These are phyloP conservation scores for Leucophenga maculata DNA, from an alignment of 2,888 invertebrate genomes.

Conservation along the genomic window DNA sequence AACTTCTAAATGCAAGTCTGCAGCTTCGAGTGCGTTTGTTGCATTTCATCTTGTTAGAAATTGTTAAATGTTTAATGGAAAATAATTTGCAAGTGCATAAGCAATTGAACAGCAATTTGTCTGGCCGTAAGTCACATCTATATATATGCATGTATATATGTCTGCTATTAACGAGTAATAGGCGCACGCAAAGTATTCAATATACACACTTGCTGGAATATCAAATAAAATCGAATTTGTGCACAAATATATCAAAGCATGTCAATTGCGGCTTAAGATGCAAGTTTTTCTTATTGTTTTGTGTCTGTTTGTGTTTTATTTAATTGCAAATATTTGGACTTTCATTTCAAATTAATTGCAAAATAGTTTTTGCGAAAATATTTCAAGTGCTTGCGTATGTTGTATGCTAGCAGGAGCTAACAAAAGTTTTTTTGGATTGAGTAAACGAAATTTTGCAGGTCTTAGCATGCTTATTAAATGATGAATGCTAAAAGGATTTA, in stretches of 20 bases:
- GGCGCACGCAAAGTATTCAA: neutral
- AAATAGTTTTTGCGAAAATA: neutral
- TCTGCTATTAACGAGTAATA: too few species aligned
- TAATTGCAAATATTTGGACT: conserved; percentile 11
- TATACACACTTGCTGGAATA: neutral
- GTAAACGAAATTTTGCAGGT: too few species aligned
- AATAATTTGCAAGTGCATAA: conserved; percentile 21
- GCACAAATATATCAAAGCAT: neutral
- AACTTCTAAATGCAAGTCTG: neutral
- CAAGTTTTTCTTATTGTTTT: too few species aligned
- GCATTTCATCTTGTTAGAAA: neutral
- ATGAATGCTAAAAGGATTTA: neutral
- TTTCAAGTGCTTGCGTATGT: too few species aligned
- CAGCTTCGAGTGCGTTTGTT: neutral
- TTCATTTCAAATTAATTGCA: conserved; percentile 14
- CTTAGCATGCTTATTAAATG: neutral
- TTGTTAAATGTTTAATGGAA: conserved; percentile 23
- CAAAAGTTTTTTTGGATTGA: too few species aligned
- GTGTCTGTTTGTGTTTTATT: neutral
- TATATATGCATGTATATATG: neutral
- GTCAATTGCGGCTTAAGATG: neutral
- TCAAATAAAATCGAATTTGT: conserved; percentile 15
- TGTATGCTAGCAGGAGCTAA: too few species aligned
- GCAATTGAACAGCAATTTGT: conserved; percentile 13
- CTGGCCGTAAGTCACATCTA: neutral